Evolutionary conservation across 2,888 invertebrate species (phyloP), one percentile per base, ranked within the genome.

Genomic region (Iphiclides podalirius): DNA sequence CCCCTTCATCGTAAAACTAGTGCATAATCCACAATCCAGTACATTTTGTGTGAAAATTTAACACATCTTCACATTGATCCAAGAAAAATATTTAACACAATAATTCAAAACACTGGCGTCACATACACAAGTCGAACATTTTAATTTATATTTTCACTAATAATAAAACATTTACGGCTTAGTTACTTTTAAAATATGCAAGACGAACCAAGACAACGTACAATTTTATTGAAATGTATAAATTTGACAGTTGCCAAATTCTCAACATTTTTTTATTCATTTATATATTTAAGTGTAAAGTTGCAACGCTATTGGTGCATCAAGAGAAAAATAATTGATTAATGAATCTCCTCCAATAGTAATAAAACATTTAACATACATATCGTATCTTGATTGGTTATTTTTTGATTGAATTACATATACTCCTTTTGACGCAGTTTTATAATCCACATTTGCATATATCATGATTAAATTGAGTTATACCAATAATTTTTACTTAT

Each of bases 1-100:
- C 76, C 90, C 86, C 90, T 90, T 92, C 92, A 92, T 92, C 84
- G 83, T 90, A 87, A 72, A 75, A 81, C 79, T 64, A 84, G 57
- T 78, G 75, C 79, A 70, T 81, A 76, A 81, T 83, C 77, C 73
- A 81, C 79, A 78, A 72, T 82, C 78, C 70, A 77, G 85, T 83
- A 63, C 88, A 88, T 88, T 88, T 85, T 85, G 83, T 79, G 78
- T 72, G 76, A 69, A 77, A 79, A 75, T 71, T 73, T 76, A 81
- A 72, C 68, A 78, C 80, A 79, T 80, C 62, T 68, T 73, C 68
- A 75, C 72, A 70, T 70, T 64, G 67, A 62, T 66, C 66, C 61
- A 58, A 55, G 49, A 45, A 47, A 44, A 52, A 60, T 56, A 53
- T 46, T 52, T 38, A 55, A 56, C 52, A 47, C 47, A 31, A 41